Conservation (phyloP, 2,797 vertebrate genomes). For the Gallinago nigripennis region DNA sequence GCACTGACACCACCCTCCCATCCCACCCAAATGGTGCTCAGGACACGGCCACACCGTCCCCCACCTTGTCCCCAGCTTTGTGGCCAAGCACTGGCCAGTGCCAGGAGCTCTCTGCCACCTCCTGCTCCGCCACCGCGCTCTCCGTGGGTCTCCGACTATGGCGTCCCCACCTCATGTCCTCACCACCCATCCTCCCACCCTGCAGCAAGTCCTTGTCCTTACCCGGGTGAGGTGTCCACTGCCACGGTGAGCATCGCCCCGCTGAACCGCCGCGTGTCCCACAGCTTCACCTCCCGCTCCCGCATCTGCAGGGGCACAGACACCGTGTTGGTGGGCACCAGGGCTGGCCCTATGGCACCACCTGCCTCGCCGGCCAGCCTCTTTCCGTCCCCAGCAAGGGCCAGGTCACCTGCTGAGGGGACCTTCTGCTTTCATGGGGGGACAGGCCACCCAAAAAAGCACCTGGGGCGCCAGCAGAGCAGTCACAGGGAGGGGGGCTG, state of each 20-base stretch:
- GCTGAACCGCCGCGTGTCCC: conserved; percentile 87
- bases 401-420: rapidly evolving
- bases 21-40: neutral
- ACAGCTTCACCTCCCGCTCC: conserved; percentile 88
- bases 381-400: neutral
- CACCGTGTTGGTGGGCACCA: rapidly evolving
- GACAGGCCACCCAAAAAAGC: neutral
- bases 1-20: neutral
- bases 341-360: rapidly evolving
- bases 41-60: rapidly evolving
- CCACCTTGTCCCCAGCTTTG: neutral
- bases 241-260: conserved; percentile 77
- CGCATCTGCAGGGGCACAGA: conserved; percentile 79
- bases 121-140: neutral
- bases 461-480: neutral
- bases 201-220: neutral
- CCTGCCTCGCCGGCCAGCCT: rapidly evolving
- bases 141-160: rapidly evolving
- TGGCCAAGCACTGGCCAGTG: rapidly evolving
- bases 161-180: rapidly evolving
- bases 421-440: neutral
- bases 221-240: conserved; percentile 88
- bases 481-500: rapidly evolving
- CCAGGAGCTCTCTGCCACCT: neutral
- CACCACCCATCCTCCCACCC: rapidly evolving